Conservation (phyloP, 1,140 invertebrate genomes). For the Prorops nasuta region DNA sequence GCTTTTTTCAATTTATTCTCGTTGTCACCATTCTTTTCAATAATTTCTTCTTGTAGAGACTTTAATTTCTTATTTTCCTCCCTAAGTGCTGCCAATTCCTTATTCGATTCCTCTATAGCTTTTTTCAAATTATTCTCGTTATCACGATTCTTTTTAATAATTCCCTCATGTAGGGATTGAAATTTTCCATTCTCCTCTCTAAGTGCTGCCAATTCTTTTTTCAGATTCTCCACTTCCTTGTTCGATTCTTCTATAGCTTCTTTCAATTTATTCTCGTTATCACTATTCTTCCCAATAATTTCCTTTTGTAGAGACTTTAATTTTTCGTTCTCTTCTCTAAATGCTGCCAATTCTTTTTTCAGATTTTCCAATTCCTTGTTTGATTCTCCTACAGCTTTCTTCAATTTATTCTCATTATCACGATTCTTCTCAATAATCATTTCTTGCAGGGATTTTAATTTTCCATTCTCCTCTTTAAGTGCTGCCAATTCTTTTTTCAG, state of each 20-base stretch:
- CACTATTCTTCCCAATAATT: conserved; percentile 8
- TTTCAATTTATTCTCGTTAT: conserved; percentile 6
- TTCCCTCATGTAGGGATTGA: background rate
- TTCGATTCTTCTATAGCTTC: background rate
- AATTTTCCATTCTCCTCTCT: conserved; percentile 10
- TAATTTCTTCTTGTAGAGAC: too few relatives aligned
- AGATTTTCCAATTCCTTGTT: background rate
- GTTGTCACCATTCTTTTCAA: too few relatives aligned
- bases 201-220: background rate
- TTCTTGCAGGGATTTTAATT: background rate
- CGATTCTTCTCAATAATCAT: conserved; percentile 6
- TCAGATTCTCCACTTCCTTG: background rate
- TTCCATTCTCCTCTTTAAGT: conserved; percentile 11
- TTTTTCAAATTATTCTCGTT: conserved; percentile 3
- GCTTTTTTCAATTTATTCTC: conserved; percentile 11
- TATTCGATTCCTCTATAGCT: background rate
- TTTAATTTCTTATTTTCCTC: conserved; percentile 5
- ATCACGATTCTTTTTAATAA: conserved; percentile 9
- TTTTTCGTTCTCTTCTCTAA: conserved; percentile 10
- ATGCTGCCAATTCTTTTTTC: conserved; percentile 1
- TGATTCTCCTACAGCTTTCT: background rate
- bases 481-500: conserved; percentile 3
- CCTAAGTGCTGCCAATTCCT: background rate
- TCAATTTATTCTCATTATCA: conserved; percentile 6
- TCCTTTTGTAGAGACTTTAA: background rate